Base-by-base conservation (phyloP, 2,888 invertebrate genomes). In the Catocala nupta region DNA sequence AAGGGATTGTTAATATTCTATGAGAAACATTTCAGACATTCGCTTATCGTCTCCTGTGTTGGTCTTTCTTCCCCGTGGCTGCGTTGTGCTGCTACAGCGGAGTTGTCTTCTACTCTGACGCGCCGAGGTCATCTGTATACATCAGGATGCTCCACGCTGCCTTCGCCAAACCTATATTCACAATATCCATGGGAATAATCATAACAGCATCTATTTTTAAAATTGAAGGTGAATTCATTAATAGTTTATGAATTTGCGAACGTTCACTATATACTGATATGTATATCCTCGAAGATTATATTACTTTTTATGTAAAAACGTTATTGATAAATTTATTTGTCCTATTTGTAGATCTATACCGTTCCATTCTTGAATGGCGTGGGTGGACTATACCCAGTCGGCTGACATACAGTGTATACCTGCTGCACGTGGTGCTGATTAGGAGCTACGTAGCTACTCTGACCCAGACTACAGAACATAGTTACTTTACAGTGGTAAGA, bases 311-410 rank as follows among this genome's bases (percentile, higher is more conserved):
- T 25, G 25, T 25, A 4, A 25, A 25, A 25, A 25, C 3, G 1
- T 25, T 3, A 25, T 25, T 25, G 25, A 25, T 25, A 25, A 1
- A 25, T 25, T n/a, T 43, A 11, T 10, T 51, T 5, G 2, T 50
- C 13, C n/a, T 12, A 2, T 43, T 48, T 45, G 0, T 75, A 86
- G 86, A 54, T 1, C 0, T 81, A 0, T 82, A 81, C 71, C 75
- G 85, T 0, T 48, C 78, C 0, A 12, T 84, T 0, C 34, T 86
- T 5, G 83, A 83, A 58, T 85, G 86, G 83, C 48, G 55, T 0
- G 72, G 71, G 7, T 87, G 83, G 85, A 66, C 61, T 2, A 25
- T 56, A 4, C 50, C 72, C 0, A 79, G 78, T 57, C 63, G 75
- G 1, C 69, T 82, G 1, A 69, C 75, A 0, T 82, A 75, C 75